Base-by-base conservation (phyloP, 2,113 vertebrate species). In the Leptocoma aspasia region DNA sequence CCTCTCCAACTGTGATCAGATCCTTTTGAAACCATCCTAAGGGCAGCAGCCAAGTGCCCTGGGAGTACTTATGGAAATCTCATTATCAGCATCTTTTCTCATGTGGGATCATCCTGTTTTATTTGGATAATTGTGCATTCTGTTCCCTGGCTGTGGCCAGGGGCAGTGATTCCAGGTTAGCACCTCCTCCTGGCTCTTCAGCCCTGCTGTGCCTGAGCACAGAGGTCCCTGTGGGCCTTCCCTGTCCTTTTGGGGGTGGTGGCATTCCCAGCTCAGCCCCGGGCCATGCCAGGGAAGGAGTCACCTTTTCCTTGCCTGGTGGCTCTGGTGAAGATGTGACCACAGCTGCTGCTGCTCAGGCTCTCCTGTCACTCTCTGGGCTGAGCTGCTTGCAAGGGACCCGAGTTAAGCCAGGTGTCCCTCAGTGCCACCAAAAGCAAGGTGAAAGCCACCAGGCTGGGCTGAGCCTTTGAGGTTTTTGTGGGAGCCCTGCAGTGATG, bases 321-420 rank as follows among this genome's bases (percentile, higher is more conserved):
- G 53, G 21, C 53, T 68, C 65, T 4, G 63, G 4, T 16, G 87
- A 39, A 49, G 63, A 9, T 27, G 35, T 44, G 69, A 23, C 28
- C 6, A 1, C 37, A 33, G 0, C 4, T 20, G 11, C 18, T 26
- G 31, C 57, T 1, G 3, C 0, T 6, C 5, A 5, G 79, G n/a
- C 4, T 66, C 16, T 45, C 7, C 41, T 44, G 17, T 3, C 3
- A 0, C 50, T 26, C 13, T 10, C 39, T 28, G 26, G 30, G 9
- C 3, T 28, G 8, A 63, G 31, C 35, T 39, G 26, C 16, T 41
- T 42, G 57, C 8, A 5, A 8, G 11, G 47, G 31, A 31, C 39
- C 35, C 0, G 0, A 9, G 45, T 15, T 2, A 4, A 80, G 31
- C 30, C 79, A 44, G 6, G 39, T 13, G 23, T 39, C 65, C 50